Evolutionary conservation across 2,113 vertebrate species (phyloP), one percentile per base, ranked within the genome.

Genomic region (Colinus virginianus): DNA sequence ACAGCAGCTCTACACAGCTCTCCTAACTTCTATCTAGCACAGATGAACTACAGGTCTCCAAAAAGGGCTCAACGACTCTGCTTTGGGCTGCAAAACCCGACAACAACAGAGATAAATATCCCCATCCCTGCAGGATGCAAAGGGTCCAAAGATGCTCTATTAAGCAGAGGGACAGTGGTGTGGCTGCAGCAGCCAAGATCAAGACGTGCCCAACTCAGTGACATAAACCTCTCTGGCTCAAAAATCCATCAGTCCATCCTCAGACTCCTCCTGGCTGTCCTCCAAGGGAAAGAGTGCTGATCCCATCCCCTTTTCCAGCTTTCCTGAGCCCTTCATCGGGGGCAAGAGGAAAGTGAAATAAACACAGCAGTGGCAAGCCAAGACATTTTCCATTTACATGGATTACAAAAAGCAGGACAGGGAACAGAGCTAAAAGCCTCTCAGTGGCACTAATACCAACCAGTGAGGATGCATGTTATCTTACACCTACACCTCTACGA

Each of bases 81-180:
- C 51, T 36, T 17, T 40, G 61, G 36, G 36, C 16, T 40, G 25
- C 36, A 40, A 40, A 40, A 25, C 61, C 36, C 61, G 7, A 17
- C 34, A 28, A 17, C 1, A 16, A 21, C 22, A 5, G 51, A n/a
- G 67, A 23, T 17, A 14, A 25, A 17, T 32, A 64, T 48, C 48
- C 42, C 17, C 5, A 1, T 49, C 66, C 22, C 45, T 26, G 72
- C 14, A 12, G 21, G 48, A 42, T 2, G 38, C 0, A 1, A 26
- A 23, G 67, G 45, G n/a, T 58, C 13, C 56, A 18, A 79, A 30
- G 72, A 8, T 3, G 25, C 46, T 56, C 2, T 0, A 14, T 19
- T 38, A 13, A 63, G 25, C 7, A 7, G 6, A 4, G 36, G 48
- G 82, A n/a, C 1, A 1, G 42, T 0, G 3, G 53, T 2, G 0